These are phyloP conservation scores for Drosophila lacicola DNA, from an alignment of 2,888 invertebrate species.

Conservation along the genomic window DNA sequence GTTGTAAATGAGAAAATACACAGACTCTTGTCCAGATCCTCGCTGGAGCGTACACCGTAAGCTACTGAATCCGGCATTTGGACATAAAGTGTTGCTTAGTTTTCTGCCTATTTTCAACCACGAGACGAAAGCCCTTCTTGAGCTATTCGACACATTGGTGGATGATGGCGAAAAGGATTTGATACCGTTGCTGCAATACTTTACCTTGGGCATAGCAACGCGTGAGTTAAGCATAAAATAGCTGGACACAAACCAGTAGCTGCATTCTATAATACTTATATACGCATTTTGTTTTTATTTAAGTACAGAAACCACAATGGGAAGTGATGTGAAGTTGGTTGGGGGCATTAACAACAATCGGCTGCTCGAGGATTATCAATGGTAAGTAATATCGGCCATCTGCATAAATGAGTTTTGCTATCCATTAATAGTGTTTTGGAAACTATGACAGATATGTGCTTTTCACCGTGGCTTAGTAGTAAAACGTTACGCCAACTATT, in stretches of 20 bases:
- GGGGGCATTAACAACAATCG: slow-evolving; percentile 50
- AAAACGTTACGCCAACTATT: slow-evolving; percentile 60
- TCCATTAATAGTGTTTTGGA: slow-evolving; percentile 74
- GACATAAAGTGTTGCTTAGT: slow-evolving; percentile 78
- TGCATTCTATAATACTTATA: no score
- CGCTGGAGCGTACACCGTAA: slow-evolving; percentile 82
- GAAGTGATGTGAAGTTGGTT: slow-evolving; percentile 64
- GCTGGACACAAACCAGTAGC: no score
- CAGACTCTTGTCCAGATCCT: slow-evolving; percentile 62
- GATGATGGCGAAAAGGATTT: slow-evolving; percentile 67
- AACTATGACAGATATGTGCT: slow-evolving; percentile 80
- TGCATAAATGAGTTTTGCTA: slow-evolving; percentile 27
- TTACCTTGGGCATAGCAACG: slow-evolving; percentile 77
- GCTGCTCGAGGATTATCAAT: slow-evolving; percentile 76
- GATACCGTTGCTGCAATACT: slow-evolving; percentile 70
- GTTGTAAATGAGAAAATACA: not conserved
- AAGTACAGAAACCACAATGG: slow-evolving; percentile 83
- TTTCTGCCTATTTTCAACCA: slow-evolving; percentile 81
- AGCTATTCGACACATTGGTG: slow-evolving; percentile 52
- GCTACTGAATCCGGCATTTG: slow-evolving; percentile 82
- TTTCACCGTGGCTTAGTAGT: slow-evolving; percentile 79
- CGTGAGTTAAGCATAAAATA: slow-evolving; percentile 63
- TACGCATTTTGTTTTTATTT: slow-evolving; percentile 1
- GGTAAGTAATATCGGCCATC: slow-evolving; percentile 57
- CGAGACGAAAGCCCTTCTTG: slow-evolving; percentile 65